Conservation (phyloP, 1,140 invertebrate species). For the Apis mellifera region DNA sequence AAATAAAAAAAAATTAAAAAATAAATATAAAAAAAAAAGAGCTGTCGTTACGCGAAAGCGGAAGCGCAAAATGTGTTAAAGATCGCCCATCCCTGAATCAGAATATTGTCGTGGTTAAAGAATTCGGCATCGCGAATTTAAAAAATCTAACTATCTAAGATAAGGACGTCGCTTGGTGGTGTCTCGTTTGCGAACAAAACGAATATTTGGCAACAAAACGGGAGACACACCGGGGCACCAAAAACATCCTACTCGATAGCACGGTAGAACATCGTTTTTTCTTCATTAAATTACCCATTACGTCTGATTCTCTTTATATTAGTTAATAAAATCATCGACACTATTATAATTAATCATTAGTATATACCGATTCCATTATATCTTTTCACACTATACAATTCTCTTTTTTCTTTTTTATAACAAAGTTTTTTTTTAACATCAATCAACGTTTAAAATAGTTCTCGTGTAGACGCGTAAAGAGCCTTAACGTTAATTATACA, state of each 20-base stretch:
- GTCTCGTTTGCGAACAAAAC: conserved; percentile 16
- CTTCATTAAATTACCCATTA: neutral
- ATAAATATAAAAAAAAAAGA: neutral
- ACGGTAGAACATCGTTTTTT: neutral
- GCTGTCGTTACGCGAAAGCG: neutral
- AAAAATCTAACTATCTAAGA: conserved; percentile 42
- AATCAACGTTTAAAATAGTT: neutral
- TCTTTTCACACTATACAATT: neutral
- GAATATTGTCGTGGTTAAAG: conserved; percentile 44
- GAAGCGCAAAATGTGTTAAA: neutral
- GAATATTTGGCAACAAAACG: conserved; percentile 51
- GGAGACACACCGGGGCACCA: conserved; percentile 51
- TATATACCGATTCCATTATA: neutral
- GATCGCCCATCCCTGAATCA: conserved; percentile 16
- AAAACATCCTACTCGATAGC: conserved; percentile 42
- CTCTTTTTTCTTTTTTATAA: neutral
- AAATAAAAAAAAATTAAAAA: no score
- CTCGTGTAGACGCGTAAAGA: neutral
- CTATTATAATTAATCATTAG: neutral
- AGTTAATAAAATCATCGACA: neutral
- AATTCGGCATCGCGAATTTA: conserved; percentile 41
- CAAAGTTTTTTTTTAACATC: neutral
- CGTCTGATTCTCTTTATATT: no score
- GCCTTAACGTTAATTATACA: neutral
- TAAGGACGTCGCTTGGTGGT: conserved; percentile 34